phyloP scores from a whole-genome alignment of 2,797 vertebrate species.

The Anisognathus igniventris region DNA sequence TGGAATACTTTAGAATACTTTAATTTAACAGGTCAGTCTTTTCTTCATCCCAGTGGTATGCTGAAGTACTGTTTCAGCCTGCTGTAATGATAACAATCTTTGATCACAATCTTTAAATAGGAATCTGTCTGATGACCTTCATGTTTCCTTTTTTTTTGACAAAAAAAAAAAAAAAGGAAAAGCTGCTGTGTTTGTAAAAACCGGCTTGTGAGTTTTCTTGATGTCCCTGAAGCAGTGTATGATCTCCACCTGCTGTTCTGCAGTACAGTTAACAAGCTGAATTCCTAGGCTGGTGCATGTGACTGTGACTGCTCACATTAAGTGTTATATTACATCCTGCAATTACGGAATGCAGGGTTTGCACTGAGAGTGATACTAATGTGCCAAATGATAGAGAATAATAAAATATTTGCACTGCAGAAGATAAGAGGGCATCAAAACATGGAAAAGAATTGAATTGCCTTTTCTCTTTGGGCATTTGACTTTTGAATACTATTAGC shows the following conservation, averaged over 20 bases:
- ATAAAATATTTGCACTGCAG: neutral
- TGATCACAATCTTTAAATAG: neutral
- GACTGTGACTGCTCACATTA: neutral
- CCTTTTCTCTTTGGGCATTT: neutral
- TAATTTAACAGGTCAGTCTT: neutral
- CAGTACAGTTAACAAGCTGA: neutral
- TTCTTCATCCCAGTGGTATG: neutral
- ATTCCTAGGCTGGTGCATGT: neutral
- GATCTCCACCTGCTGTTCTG: conserved; percentile 56
- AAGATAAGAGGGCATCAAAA: neutral
- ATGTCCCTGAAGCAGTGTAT: neutral
- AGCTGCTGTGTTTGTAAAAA: neutral
- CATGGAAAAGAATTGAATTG: neutral
- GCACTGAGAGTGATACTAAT: neutral
- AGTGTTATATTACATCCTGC: neutral
- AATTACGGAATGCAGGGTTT: neutral
- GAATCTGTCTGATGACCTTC: neutral
- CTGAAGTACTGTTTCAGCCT: neutral
- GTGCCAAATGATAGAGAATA: neutral
- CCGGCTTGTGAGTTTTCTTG: neutral
- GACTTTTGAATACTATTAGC: neutral
- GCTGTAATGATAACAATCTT: neutral
- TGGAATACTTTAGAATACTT: neutral
- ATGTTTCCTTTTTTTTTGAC: neutral
- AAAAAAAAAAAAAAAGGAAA: too few relatives aligned